Conservation (phyloP, 2,888 invertebrate genomes). For the Andrena chrysosceles region DNA sequence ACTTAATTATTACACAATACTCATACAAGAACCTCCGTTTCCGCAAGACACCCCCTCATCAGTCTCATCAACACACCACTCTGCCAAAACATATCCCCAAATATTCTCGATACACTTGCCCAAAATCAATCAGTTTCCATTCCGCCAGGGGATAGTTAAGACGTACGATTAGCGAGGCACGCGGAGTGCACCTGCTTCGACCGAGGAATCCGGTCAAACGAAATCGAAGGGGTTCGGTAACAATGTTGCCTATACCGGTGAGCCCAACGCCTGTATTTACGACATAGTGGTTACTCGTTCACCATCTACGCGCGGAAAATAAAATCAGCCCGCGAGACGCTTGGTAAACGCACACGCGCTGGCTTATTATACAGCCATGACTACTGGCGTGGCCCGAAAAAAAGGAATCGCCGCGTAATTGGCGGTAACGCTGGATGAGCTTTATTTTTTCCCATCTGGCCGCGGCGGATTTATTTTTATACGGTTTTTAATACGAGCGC, state of each 20-base stretch:
- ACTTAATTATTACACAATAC: too few species aligned
- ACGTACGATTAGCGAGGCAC: background rate
- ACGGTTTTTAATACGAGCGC: conserved; percentile 28
- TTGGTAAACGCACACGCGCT: background rate
- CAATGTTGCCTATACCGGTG: conserved; percentile 45
- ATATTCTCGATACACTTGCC: too few species aligned
- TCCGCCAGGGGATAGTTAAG: background rate
- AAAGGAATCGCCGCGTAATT: conserved; percentile 37
- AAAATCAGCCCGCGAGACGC: conserved; percentile 3
- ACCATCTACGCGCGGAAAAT: conserved; percentile 11
- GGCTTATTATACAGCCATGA: background rate
- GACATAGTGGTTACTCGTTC: background rate
- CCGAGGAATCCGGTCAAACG: conserved; percentile 17
- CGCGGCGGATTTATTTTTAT: conserved; percentile 43
- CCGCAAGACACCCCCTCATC: background rate
- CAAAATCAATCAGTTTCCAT: background rate
- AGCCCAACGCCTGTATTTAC: conserved; percentile 43
- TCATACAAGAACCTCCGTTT: too few species aligned
- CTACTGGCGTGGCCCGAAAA: background rate
- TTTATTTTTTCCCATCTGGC: conserved; percentile 34
- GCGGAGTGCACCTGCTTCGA: conserved; percentile 55
- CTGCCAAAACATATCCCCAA: background rate
- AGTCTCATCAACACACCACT: background rate
- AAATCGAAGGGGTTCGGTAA: conserved; percentile 37
- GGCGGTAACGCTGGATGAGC: conserved; percentile 18